Base-by-base conservation (phyloP, 2,113 vertebrate genomes). In the Seriola rivoliana region DNA sequence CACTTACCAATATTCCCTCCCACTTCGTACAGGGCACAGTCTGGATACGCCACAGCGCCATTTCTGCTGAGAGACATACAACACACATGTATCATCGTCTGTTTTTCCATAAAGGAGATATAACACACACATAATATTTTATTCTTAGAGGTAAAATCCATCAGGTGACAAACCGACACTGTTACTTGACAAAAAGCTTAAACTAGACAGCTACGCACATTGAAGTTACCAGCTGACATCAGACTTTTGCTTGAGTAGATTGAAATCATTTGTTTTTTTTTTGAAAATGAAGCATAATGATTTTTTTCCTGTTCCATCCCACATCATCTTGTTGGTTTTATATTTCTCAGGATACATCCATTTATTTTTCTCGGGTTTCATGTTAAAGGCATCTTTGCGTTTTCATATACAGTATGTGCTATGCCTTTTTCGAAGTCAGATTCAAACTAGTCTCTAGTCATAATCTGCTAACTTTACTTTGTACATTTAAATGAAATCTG, bases 1-100 rank as follows among this genome's bases (percentile, higher is more conserved):
- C 11, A 93, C 97, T 93, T 90, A 97, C 97, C 95, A 57, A 97
- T 97, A 62, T 96, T 97, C 17, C 97, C 97, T 74, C 96, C 96
- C 38, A 97, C 95, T 95, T 98, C 96, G 55, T 95, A 97, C 8
- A 98, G 83, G 68, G 95, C 91, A 23, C 95, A 88, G 85, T 93
- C 94, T 0, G 93, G 86, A 13, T 89, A 86, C 3, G 91, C 89
- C 3, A 64, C 11, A 0, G 95, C 91, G 66, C 94, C 94, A 63
- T 95, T 95, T 82, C 95, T 97, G 91, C 73, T 68, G 85, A 62
- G 38, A 73, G 52, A 85, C 34, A 73, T 0, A 50, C 0, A 55
- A 57, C 4, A 59, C 13, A 0, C 13, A 42, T 32, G 19, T 19
- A 4, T 72, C 13, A 72, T 25, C 8, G 16, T 52, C 14, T 10